A percentile compares a stretch with the other conserved stretches of the same genome.
phyloP scores from a whole-genome alignment of 2,113 vertebrate species.

The Plecturocebus donacophilus region DNA sequence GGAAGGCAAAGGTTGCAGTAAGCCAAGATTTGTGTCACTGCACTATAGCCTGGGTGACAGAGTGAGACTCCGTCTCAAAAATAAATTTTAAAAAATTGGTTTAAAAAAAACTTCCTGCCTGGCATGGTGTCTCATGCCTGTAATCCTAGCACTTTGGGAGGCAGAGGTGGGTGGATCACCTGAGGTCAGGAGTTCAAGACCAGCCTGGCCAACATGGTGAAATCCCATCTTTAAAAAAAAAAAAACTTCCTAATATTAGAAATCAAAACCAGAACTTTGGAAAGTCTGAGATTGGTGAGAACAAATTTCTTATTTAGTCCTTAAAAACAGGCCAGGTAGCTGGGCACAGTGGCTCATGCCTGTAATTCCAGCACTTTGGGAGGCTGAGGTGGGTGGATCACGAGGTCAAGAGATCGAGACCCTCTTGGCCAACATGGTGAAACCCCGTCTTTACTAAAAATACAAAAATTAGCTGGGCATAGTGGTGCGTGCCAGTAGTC shows the following conservation, averaged over 20 bases:
- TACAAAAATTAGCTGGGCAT: no score
- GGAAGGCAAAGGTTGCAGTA: not conserved
- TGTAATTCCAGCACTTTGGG: not conserved
- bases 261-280: not conserved
- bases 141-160: no score
- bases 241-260: not conserved
- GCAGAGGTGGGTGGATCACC: no score
- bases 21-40: not conserved
- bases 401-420: not conserved
- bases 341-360: not conserved
- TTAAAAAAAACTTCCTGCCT: not conserved
- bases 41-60: not conserved
- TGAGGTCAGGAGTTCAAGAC: no score
- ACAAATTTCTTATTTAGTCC: not conserved
- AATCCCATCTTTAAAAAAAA: no score
- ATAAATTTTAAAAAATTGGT: no score
- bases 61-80: no score
- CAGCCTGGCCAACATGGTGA: no score
- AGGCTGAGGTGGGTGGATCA: not conserved
- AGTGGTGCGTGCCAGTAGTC: no score
- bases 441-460: not conserved
- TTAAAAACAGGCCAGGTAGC: not conserved
- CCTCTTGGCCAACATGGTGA: no score
- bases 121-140: no score
- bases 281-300: not conserved